phyloP scores from a whole-genome alignment of 2,797 vertebrate genomes.

The Urophycis tenuis region DNA sequence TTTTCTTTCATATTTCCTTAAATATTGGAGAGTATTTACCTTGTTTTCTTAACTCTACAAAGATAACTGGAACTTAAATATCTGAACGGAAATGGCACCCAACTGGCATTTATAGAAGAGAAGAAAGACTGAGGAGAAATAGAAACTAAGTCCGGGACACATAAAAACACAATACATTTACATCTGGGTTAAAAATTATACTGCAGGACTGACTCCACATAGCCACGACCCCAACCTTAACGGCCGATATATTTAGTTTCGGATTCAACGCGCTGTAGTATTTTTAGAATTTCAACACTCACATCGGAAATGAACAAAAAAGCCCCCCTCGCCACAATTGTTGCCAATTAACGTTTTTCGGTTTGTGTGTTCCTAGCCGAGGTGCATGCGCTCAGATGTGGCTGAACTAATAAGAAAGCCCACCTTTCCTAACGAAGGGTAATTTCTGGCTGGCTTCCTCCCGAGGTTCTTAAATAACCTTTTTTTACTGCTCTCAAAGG shows the following conservation, averaged over 20 bases:
- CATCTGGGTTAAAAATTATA: neutral
- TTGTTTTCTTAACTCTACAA: neutral
- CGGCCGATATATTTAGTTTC: neutral
- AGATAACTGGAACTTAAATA: neutral
- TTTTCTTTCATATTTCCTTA: too few relatives aligned
- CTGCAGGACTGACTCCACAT: too few relatives aligned
- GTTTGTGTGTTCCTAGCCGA: conserved; percentile 47
- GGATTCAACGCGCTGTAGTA: neutral
- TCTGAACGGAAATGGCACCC: neutral
- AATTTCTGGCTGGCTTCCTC: conserved; percentile 46
- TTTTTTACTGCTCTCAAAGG: conserved; percentile 34
- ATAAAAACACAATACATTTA: neutral
- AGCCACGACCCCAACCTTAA: neutral
- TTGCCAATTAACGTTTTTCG: conserved; percentile 49
- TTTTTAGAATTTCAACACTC: neutral
- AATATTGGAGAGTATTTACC: neutral
- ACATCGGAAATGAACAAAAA: neutral
- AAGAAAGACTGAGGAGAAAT: too few relatives aligned
- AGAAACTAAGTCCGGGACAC: too few relatives aligned
- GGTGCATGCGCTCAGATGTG: conserved; percentile 43
- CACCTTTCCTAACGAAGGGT: conserved; percentile 37
- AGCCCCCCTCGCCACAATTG: conserved; percentile 26
- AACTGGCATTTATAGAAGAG: too few relatives aligned
- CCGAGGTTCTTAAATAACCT: conserved; percentile 17
- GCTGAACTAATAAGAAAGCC: conserved; percentile 46